Conservation (phyloP, 2,888 invertebrate species). For the Gerris lacustris region DNA sequence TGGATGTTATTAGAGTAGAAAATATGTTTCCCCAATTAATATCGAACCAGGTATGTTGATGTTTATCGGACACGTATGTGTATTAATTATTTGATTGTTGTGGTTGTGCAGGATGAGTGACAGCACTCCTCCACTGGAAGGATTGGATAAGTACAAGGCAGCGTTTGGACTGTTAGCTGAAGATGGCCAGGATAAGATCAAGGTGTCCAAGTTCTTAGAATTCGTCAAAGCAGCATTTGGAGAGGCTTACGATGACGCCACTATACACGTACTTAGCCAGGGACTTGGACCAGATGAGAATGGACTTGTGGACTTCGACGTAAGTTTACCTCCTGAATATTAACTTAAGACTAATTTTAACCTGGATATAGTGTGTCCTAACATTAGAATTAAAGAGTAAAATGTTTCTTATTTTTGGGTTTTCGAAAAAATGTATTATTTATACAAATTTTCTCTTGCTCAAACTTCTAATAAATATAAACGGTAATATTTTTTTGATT, state of each 20-base stretch:
- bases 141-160: background rate
- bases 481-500: no score
- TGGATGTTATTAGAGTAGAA: no score
- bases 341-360: no score
- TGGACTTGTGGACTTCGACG: background rate
- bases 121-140: background rate
- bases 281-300: background rate
- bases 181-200: background rate
- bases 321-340: background rate
- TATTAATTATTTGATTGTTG: background rate
- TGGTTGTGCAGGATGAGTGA: background rate
- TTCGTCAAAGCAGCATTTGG: background rate
- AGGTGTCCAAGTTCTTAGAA: background rate
- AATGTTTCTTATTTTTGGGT: no score
- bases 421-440: no score
- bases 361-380: no score
- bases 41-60: no score
- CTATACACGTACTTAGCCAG: background rate
- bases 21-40: no score
- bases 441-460: no score
- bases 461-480: no score
- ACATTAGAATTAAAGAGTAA: no score
- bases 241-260: background rate
- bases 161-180: background rate
- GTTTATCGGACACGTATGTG: no score